Percentiles rank a stretch among this genome's conserved stretches.
These are phyloP conservation scores for Elgaria multicarinata DNA, from an alignment of 2,113 vertebrate species.

Conservation along the genomic window DNA sequence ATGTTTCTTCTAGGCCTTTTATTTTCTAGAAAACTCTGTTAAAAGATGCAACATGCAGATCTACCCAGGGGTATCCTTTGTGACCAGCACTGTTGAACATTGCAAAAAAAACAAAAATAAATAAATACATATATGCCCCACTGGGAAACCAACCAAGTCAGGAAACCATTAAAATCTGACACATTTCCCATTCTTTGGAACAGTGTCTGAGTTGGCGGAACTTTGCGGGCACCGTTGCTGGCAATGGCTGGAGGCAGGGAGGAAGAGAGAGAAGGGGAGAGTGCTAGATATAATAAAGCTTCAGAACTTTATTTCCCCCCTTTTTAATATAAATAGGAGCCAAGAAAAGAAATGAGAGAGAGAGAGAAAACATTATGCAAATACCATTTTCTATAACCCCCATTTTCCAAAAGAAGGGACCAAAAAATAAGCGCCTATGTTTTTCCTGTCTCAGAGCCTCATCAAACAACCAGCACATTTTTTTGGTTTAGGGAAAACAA, in stretches of 20 bases:
- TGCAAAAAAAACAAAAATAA: too few relatives aligned
- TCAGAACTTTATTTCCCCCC: neutral
- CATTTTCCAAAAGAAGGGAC: neutral
- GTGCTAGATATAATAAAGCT: neutral
- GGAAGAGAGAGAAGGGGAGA: neutral
- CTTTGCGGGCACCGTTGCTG: neutral
- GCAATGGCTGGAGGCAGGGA: neutral
- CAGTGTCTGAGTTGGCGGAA: neutral
- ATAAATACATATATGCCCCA: neutral
- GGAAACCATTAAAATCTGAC: neutral
- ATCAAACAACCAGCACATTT: neutral
- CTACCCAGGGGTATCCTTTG: too few relatives aligned
- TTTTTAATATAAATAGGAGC: neutral
- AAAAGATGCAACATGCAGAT: neutral
- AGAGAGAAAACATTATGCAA: neutral
- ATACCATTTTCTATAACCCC: neutral
- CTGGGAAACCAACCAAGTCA: neutral
- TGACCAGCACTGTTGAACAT: neutral
- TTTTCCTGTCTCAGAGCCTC: conserved; percentile 12
- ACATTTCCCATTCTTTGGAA: neutral
- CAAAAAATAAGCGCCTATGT: neutral
- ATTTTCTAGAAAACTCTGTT: neutral
- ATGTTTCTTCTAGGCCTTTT: neutral
- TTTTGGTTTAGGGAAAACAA: conserved; percentile 28
- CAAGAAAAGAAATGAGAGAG: neutral